Percentiles rank a stretch among this genome's conserved stretches.
Conservation (phyloP, 2,113 vertebrate genomes). For the Antechinus stuartii region DNA sequence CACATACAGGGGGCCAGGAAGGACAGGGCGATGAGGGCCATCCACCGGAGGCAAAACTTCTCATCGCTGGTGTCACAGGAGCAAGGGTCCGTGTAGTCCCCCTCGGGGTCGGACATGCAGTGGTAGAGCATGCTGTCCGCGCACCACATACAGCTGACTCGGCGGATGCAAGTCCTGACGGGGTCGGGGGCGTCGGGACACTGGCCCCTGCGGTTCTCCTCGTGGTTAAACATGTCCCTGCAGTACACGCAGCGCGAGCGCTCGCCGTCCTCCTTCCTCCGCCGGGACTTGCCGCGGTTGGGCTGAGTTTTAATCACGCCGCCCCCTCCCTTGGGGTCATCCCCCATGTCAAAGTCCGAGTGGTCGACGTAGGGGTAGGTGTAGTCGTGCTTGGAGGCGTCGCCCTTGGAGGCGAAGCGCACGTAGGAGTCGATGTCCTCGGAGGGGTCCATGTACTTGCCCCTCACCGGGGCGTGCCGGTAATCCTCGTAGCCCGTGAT, state of each 20-base stretch:
- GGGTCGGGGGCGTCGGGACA: slow-evolving; percentile 98
- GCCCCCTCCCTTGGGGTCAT: slow-evolving; percentile 87
- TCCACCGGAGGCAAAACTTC: slow-evolving; percentile 96
- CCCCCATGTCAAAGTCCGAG: slow-evolving; percentile 87
- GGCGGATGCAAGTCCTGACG: slow-evolving; percentile 91
- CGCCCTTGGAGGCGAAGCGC: slow-evolving; percentile 92
- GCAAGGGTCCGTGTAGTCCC: slow-evolving; percentile 98
- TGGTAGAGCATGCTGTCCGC: slow-evolving; percentile 99
- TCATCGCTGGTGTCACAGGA: slow-evolving; percentile 96
- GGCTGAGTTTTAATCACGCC: slow-evolving; percentile 94
- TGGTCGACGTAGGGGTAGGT: slow-evolving; percentile 93
- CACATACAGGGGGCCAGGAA: slow-evolving; percentile 98
- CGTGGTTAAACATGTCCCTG: slow-evolving; percentile 93
- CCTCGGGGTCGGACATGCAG: slow-evolving; percentile 99
- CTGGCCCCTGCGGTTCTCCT: slow-evolving; percentile 92
- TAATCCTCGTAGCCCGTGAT: slow-evolving; percentile 98
- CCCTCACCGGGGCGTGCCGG: slow-evolving; percentile 92
- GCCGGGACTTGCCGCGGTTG: slow-evolving; percentile 87
- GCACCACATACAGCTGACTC: slow-evolving; percentile 98
- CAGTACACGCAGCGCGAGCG: slow-evolving; percentile 95
- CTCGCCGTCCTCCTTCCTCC: slow-evolving; percentile 90
- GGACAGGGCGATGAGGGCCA: slow-evolving; percentile 95
- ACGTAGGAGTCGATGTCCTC: slow-evolving; percentile 94
- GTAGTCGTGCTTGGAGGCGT: slow-evolving; percentile 95
- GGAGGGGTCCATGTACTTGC: slow-evolving; percentile 87